Evolutionary conservation across 2,113 vertebrate species (phyloP).

Genomic region (Labeo catla): DNA sequence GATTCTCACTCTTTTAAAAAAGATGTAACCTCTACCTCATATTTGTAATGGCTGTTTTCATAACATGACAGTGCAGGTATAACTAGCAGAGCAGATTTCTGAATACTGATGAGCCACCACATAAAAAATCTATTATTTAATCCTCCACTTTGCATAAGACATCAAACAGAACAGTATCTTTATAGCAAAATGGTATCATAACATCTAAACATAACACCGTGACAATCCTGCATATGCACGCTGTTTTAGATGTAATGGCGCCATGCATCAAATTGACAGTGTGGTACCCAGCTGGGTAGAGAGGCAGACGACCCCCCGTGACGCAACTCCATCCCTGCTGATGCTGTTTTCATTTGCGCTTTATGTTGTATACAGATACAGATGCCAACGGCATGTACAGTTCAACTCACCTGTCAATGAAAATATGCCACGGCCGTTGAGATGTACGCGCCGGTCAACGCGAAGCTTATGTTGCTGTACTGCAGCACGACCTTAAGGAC

Average conservation of each 20-base stretch:
- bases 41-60: not conserved
- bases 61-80: not conserved
- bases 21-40: not conserved
- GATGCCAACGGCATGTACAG: not conserved
- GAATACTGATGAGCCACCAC: not conserved
- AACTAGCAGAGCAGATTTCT: not conserved
- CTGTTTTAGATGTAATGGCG: constrained; percentile 49
- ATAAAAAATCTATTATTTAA: not conserved
- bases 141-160: not conserved
- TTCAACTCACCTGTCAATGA: constrained; percentile 46
- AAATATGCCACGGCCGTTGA: not conserved
- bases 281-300: constrained; percentile 15
- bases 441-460: not conserved
- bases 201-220: not conserved
- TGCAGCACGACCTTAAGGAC: constrained; percentile 31
- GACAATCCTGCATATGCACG: not conserved
- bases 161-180: not conserved
- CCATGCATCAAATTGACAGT: constrained; percentile 27
- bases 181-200: not conserved
- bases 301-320: not conserved
- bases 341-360: constrained; percentile 4
- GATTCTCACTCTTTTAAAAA: not conserved
- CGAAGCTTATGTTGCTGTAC: not conserved
- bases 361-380: not conserved
- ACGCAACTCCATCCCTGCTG: constrained; percentile 34